Percentiles rank a stretch among this genome's conserved stretches.
These are phyloP conservation scores for Myotis planiceps DNA, from an alignment of 2,797 vertebrate genomes.

Conservation along the genomic window DNA sequence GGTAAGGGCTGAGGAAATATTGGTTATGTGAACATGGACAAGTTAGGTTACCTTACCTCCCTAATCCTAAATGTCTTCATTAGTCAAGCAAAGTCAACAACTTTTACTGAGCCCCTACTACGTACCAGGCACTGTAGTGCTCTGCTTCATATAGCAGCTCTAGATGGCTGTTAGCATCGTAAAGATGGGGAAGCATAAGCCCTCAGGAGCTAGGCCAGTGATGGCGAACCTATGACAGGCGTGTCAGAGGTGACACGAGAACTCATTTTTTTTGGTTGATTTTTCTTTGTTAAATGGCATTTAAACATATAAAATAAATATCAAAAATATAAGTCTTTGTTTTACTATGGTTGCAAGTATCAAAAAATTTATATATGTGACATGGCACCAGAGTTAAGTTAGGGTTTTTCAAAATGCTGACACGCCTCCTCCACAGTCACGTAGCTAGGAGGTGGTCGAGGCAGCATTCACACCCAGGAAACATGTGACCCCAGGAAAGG, in stretches of 20 bases:
- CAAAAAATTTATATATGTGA: too few relatives aligned
- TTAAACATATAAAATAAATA: too few relatives aligned
- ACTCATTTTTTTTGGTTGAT: too few relatives aligned
- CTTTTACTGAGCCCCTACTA: not conserved
- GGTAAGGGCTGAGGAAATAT: not conserved
- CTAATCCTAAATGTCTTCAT: not conserved
- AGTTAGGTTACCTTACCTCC: not conserved
- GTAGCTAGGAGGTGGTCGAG: not conserved
- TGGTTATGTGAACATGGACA: not conserved
- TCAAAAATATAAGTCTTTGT: too few relatives aligned
- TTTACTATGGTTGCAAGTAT: too few relatives aligned
- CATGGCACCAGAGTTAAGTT: too few relatives aligned
- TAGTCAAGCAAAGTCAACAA: not conserved
- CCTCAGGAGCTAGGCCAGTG: not conserved
- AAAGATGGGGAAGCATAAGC: not conserved
- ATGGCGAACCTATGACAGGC: too few relatives aligned
- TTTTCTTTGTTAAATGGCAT: too few relatives aligned
- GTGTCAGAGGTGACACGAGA: too few relatives aligned
- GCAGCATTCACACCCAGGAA: not conserved
- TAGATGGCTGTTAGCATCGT: not conserved
- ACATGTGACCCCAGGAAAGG: not conserved
- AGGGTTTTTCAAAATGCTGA: too few relatives aligned
- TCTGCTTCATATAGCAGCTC: not conserved
- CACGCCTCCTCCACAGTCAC: not conserved
- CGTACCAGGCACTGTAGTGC: not conserved